A percentile compares a stretch with the other conserved stretches of the same genome.
Conservation (phyloP, 2,113 vertebrate species). For the Castor canadensis region DNA sequence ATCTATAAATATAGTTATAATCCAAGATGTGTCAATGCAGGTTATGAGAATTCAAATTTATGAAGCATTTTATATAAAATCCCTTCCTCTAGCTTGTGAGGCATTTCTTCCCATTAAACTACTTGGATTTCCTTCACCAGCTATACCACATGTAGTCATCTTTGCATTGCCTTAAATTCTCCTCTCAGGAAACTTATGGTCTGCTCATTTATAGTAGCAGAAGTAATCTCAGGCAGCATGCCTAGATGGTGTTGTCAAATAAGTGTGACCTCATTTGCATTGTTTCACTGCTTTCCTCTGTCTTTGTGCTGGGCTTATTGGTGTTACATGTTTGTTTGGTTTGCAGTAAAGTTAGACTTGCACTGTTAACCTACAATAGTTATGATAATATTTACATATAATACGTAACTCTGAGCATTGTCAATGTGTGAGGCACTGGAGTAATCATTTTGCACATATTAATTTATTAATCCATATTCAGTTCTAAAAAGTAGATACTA, state of each 20-base stretch:
- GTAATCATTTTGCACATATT: not conserved
- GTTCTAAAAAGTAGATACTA: not conserved
- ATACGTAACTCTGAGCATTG: not conserved
- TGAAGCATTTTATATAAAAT: conserved; percentile 15
- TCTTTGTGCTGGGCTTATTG: not conserved
- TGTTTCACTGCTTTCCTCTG: conserved; percentile 11
- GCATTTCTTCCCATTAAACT: conserved; percentile 42
- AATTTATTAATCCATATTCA: not conserved
- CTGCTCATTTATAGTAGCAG: conserved; percentile 27
- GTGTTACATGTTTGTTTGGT: not conserved
- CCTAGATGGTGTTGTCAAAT: not conserved
- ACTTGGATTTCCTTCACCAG: conserved; percentile 33
- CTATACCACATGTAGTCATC: not conserved
- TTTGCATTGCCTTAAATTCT: not conserved
- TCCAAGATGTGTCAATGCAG: conserved; percentile 21
- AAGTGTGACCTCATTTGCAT: not conserved
- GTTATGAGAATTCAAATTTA: conserved; percentile 53
- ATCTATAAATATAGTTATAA: conserved; percentile 49
- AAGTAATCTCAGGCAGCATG: not conserved
- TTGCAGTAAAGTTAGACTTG: not conserved
- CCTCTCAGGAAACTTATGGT: not conserved
- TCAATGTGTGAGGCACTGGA: not conserved
- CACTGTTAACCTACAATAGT: not conserved
- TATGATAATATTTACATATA: not conserved
- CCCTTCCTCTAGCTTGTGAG: conserved; percentile 47